Percentiles rank a stretch among this genome's conserved stretches.
Evolutionary conservation across 2,797 vertebrate genomes (phyloP).

Genomic region (Myiotriccus ornatus): DNA sequence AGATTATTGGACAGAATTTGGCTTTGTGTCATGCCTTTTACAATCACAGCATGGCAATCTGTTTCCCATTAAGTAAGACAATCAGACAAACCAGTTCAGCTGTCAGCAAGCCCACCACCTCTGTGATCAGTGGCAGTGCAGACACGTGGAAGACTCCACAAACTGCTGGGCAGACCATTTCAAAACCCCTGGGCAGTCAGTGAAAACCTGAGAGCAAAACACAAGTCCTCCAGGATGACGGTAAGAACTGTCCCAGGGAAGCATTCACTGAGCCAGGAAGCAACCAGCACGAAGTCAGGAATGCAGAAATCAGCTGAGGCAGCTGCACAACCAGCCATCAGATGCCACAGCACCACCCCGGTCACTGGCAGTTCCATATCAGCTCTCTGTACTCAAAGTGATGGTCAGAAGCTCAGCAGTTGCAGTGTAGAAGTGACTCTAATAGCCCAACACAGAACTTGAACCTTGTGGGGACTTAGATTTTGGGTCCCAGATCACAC

Average conservation of each 20-base stretch:
- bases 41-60: background rate
- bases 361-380: rapidly evolving
- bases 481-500: background rate
- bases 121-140: background rate
- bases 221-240: background rate
- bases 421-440: rapidly evolving
- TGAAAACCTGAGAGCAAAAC: background rate
- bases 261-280: background rate
- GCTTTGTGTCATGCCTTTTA: background rate
- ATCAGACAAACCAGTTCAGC: background rate
- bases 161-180: background rate
- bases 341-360: background rate
- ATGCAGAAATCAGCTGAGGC: background rate
- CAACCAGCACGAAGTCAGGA: background rate
- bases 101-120: background rate
- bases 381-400: background rate
- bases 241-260: background rate
- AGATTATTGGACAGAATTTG: background rate
- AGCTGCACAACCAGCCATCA: background rate
- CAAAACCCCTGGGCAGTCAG: background rate
- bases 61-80: background rate
- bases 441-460: background rate
- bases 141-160: background rate
- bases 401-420: background rate
- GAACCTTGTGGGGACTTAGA: background rate